Conservation (phyloP, 2,113 vertebrate genomes). For the Microcebus jonahi region DNA sequence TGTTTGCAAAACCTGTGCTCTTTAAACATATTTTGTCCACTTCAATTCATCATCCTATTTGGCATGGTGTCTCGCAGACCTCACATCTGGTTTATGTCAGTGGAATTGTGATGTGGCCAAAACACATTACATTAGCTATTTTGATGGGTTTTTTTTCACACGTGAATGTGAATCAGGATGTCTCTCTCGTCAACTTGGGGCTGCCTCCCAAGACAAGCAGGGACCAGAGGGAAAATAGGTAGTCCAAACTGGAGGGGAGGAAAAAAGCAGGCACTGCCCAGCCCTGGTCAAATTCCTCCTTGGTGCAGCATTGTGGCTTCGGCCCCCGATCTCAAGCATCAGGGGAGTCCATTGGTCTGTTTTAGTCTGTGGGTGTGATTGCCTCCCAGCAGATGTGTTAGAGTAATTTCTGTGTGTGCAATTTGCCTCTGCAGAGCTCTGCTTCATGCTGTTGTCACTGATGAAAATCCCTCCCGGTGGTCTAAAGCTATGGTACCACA, state of each 20-base stretch:
- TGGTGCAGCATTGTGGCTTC: not conserved
- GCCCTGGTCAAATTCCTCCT: fast-evolving
- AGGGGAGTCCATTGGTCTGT: not conserved
- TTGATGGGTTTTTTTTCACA: not conserved
- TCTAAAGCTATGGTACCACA: not conserved
- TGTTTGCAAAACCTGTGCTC: not conserved
- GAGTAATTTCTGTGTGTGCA: not conserved
- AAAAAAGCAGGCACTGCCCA: fast-evolving
- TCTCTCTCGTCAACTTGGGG: not conserved
- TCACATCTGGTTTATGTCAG: not conserved
- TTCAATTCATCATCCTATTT: not conserved
- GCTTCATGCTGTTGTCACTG: conserved; percentile 41
- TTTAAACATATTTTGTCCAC: not conserved
- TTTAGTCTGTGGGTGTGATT: not conserved
- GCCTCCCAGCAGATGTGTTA: not conserved
- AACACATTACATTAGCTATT: not conserved
- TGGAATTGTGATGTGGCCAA: not conserved
- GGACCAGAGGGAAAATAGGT: not conserved
- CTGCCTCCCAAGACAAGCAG: not conserved
- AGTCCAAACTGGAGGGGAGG: not conserved
- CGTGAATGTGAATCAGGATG: not conserved
- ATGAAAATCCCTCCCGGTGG: conserved; percentile 26
- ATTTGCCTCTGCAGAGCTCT: conserved; percentile 29
- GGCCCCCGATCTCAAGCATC: not conserved
- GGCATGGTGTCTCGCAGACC: too few relatives aligned